Percentiles rank a stretch among this genome's conserved stretches.
Conservation (phyloP, 1,140 invertebrate genomes). For the Saxidomus purpurata region DNA sequence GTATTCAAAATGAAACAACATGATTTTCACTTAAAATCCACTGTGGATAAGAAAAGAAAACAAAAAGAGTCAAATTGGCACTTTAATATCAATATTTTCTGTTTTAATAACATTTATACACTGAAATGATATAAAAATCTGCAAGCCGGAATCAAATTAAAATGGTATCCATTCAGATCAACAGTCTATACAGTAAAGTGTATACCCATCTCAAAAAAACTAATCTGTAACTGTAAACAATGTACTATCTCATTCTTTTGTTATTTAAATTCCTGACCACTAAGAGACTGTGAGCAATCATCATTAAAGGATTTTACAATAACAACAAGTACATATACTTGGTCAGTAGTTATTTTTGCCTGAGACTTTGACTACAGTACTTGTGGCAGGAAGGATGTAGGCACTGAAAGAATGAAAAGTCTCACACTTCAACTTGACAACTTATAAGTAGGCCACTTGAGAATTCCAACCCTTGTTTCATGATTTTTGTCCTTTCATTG, state of each 20-base stretch:
- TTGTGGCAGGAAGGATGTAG: neutral
- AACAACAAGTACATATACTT: neutral
- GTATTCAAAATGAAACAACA: too few species aligned
- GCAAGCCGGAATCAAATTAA: too few species aligned
- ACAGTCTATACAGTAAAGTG: too few species aligned
- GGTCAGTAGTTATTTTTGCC: neutral
- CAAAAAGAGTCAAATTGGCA: too few species aligned
- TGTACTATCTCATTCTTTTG: neutral
- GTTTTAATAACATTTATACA: too few species aligned
- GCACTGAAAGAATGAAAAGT: neutral
- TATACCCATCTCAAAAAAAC: too few species aligned
- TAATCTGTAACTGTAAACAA: too few species aligned
- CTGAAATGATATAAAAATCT: too few species aligned
- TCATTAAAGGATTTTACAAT: neutral
- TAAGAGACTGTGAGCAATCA: neutral
- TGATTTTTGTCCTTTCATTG: neutral
- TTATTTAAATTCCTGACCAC: neutral
- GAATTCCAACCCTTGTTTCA: neutral
- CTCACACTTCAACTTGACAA: conserved; percentile 2
- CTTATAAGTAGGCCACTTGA: neutral
- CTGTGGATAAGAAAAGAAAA: too few species aligned
- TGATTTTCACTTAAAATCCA: too few species aligned
- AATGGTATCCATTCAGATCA: too few species aligned
- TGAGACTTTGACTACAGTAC: neutral
- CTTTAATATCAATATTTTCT: too few species aligned